Base-by-base conservation (phyloP, 2,797 vertebrate species). In the Lithobates sylvaticus region DNA sequence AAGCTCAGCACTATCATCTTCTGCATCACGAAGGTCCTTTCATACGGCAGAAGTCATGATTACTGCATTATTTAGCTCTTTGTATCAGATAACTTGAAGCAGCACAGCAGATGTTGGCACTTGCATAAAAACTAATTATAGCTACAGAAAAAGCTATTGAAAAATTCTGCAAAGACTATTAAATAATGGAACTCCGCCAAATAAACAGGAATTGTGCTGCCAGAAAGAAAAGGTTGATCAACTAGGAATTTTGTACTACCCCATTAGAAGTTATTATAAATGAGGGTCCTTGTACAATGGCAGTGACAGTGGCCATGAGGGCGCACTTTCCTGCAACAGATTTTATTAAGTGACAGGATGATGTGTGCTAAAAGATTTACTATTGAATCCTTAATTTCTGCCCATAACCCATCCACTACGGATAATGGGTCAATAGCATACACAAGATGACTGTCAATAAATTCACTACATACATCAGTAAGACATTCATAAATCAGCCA, bases 21-120 rank as follows among this genome's bases (percentile, higher is more conserved):
- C 44, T 58, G 68, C 68, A 81, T 54, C 70, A 58, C 23, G 69
- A 58, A 81, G 69, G 69, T 81, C 68, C 50, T 71, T 70, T 80
- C 67, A 80, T 54, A 70, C 72, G 44, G 69, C 69, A 81, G 68
- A 81, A 72, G 79, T 61, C 79, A 81, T 81, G 47, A 72, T 81
- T 81, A 72, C 23, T n/a, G 32, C 69, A 72, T 72, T 72, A 81
- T 81, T 81, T 54, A 61, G 69, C 36, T 47, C 50, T 72, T 13
- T 16, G 64, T 61, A 84, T 86, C 88, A 81, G 26, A 12, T 7
- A 29, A 36, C 61, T 61, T 50, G 82, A 87, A 54, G 42, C 36
- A 8, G 27, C 21, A 0, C 6, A 69, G 29, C 34, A 4, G 8
- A 50, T 61, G 64, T 26, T 54, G 67, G 74, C 76, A 81, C 68